These are phyloP conservation scores for Lophura nycthemera DNA, from an alignment of 2,113 vertebrate species.

Conservation along the genomic window DNA sequence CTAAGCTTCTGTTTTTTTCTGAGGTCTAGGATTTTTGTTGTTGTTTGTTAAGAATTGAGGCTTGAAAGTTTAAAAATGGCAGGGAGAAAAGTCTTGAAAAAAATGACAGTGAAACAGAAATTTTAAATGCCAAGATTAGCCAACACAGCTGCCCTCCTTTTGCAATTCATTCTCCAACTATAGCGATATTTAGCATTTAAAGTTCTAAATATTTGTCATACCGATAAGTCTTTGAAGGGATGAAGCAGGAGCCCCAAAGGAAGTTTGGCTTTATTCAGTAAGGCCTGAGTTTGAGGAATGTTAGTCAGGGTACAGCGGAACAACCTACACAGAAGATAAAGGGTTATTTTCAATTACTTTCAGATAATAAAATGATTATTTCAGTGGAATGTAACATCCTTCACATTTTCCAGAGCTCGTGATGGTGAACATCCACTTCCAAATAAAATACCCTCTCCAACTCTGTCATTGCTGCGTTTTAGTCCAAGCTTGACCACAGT, in stretches of 20 bases:
- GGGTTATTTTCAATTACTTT: slow-evolving; percentile 59
- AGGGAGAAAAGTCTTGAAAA: neutral
- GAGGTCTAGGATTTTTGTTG: rapidly evolving
- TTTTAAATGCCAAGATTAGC: neutral
- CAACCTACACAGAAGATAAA: slow-evolving; percentile 82
- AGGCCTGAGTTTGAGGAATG: slow-evolving; percentile 96
- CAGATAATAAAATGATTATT: neutral
- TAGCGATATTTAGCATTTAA: slow-evolving; percentile 19
- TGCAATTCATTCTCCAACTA: neutral
- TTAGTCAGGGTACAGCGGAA: slow-evolving; percentile 93
- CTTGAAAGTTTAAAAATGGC: neutral
- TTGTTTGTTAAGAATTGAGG: neutral
- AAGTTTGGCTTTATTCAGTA: slow-evolving; percentile 97
- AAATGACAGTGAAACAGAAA: neutral
- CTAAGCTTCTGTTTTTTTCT: neutral
- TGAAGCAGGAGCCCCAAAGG: slow-evolving; percentile 95
- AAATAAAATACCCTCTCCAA: neutral
- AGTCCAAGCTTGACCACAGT: neutral
- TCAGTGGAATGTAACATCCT: neutral
- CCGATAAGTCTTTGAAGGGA: slow-evolving; percentile 97
- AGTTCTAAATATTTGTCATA: slow-evolving; percentile 77
- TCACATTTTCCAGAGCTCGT: neutral
- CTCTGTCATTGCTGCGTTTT: neutral
- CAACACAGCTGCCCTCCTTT: neutral
- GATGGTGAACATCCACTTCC: neutral